Conservation (phyloP, 2,113 vertebrate species). For the Thryonomys swinderianus region DNA sequence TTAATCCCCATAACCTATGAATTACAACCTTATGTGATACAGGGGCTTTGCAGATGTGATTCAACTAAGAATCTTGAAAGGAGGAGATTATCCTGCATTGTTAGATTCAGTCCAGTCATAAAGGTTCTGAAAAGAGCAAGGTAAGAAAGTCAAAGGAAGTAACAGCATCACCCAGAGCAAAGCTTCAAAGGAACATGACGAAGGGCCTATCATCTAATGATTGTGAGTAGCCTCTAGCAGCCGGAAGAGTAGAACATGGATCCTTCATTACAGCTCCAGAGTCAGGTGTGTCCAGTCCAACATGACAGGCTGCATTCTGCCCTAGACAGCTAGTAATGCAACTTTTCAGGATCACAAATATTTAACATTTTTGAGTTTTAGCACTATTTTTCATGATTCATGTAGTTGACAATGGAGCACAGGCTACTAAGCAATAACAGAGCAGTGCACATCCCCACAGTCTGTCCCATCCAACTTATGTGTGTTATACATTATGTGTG, state of each 20-base stretch:
- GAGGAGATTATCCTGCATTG: neutral
- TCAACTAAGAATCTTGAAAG: neutral
- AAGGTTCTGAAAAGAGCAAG: neutral
- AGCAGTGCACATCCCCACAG: neutral
- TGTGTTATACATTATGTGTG: neutral
- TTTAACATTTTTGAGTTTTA: neutral
- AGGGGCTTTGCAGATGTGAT: neutral
- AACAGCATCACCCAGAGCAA: neutral
- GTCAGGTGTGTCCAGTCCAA: neutral
- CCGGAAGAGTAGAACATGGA: neutral
- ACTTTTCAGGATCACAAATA: neutral
- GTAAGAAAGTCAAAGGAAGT: neutral
- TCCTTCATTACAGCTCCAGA: neutral
- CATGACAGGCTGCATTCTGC: neutral
- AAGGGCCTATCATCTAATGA: neutral
- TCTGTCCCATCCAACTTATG: neutral
- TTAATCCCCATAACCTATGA: neutral
- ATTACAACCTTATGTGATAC: neutral
- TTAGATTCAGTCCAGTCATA: neutral
- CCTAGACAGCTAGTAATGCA: neutral
- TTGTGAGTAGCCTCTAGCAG: rapidly evolving
- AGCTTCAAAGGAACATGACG: rapidly evolving
- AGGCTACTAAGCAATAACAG: neutral
- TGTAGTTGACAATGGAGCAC: neutral
- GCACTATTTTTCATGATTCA: neutral